Evolutionary conservation across 2,888 invertebrate species (phyloP).

Genomic region (Aelia acuminata): DNA sequence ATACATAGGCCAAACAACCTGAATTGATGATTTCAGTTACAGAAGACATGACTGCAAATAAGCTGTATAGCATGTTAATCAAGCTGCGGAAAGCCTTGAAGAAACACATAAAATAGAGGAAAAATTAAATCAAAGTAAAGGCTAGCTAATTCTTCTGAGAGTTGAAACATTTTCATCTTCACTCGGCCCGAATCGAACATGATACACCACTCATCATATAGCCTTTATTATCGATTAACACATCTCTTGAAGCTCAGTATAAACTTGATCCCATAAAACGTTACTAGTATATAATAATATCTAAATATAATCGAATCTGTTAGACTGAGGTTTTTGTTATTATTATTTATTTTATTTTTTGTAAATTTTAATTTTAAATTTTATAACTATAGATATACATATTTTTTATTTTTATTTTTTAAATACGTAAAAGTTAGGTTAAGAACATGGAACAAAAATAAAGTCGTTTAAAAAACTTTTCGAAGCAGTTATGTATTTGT

Average conservation of each 20-base stretch:
- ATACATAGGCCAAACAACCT: constrained; percentile 56
- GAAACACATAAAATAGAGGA: constrained; percentile 50
- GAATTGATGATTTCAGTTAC: constrained; percentile 30
- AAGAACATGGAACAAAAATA: constrained; percentile 43
- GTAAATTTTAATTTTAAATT: neutral
- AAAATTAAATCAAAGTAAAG: constrained; percentile 36
- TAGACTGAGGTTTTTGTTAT: neutral
- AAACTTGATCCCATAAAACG: constrained; percentile 59
- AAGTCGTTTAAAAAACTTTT: neutral
- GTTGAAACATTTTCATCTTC: neutral
- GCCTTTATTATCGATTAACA: constrained; percentile 15
- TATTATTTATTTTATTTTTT: neutral
- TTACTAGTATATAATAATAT: constrained; percentile 49
- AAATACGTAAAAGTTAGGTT: constrained; percentile 45
- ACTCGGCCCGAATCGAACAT: constrained; percentile 18
- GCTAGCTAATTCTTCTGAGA: constrained; percentile 40
- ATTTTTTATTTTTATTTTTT: neutral
- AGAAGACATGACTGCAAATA: constrained; percentile 60
- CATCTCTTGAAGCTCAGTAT: constrained; percentile 56
- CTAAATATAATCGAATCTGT: constrained; percentile 51
- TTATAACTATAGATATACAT: constrained; percentile 37
- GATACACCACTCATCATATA: constrained; percentile 7
- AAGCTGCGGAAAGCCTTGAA: constrained; percentile 54
- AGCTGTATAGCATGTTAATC: constrained; percentile 57
- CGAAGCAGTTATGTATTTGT: constrained; percentile 42